A percentile compares a stretch with the other conserved stretches of the same genome.
Conservation (phyloP, 2,797 vertebrate species). For the Sebastes reedi region DNA sequence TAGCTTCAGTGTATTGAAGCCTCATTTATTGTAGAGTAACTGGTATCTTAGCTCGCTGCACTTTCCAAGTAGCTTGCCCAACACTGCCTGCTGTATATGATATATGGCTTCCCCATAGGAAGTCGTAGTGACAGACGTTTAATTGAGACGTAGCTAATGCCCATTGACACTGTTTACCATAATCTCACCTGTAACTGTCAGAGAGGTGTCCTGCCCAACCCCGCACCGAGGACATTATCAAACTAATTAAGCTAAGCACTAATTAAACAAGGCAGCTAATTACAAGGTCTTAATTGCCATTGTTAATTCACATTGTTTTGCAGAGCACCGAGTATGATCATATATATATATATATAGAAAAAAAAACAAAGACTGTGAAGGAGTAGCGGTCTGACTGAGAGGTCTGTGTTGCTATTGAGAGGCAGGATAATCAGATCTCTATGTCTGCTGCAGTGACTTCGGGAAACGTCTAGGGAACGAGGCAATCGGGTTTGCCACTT, state of each 20-base stretch:
- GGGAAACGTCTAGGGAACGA: slow-evolving; percentile 30
- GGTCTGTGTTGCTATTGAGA: slow-evolving; percentile 34
- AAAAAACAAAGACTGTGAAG: not conserved
- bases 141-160: slow-evolving; percentile 9
- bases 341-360: not conserved
- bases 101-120: not conserved
- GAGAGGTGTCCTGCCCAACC: not conserved
- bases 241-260: slow-evolving; percentile 51
- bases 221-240: slow-evolving; percentile 23
- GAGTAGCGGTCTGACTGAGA: slow-evolving; percentile 24
- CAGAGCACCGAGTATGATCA: not conserved
- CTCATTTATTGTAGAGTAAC: no score
- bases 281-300: slow-evolving; percentile 49
- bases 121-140: not conserved
- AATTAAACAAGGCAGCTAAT: slow-evolving; percentile 69
- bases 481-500: slow-evolving; percentile 58
- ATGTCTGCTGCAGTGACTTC: slow-evolving; percentile 52
- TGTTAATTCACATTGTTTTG: slow-evolving; percentile 43
- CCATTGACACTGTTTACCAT: slow-evolving; percentile 2
- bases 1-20: no score
- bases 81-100: not conserved
- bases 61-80: not conserved
- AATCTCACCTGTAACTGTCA: slow-evolving; percentile 30
- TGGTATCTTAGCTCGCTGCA: not conserved
- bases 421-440: slow-evolving; percentile 53